Percentiles rank a stretch among this genome's conserved stretches.
Conservation (phyloP, 2,797 vertebrate species). For the Sebastes melanostomus region DNA sequence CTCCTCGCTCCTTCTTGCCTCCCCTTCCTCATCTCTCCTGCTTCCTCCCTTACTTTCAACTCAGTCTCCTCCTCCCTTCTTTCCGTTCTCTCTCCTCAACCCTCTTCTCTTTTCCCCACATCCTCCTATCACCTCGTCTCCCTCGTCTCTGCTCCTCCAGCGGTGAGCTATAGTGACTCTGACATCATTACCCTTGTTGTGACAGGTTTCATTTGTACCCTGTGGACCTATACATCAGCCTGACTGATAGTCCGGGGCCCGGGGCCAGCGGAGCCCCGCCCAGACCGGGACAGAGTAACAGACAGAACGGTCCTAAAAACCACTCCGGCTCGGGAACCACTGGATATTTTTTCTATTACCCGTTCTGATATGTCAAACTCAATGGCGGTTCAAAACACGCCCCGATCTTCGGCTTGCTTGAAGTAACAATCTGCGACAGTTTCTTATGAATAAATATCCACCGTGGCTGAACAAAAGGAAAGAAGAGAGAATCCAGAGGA, state of each 20-base stretch:
- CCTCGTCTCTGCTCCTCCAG: constrained; percentile 51
- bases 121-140: constrained; percentile 39
- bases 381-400: constrained; percentile 23
- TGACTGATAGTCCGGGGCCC: constrained; percentile 75
- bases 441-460: constrained; percentile 26
- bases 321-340: constrained; percentile 46
- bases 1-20: background rate
- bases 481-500: background rate
- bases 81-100: constrained; percentile 6
- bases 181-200: constrained; percentile 86
- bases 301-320: constrained; percentile 68
- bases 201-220: constrained; percentile 83
- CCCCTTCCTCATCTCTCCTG: background rate
- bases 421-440: constrained; percentile 40
- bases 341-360: constrained; percentile 59
- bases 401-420: constrained; percentile 6
- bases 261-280: constrained; percentile 67
- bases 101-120: constrained; percentile 12
- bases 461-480: background rate
- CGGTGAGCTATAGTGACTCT: constrained; percentile 78
- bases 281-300: constrained; percentile 65
- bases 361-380: constrained; percentile 57
- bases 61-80: background rate
- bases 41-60: constrained; percentile 1
- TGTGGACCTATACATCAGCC: constrained; percentile 80